Base-by-base conservation (phyloP, 2,113 vertebrate genomes). In the Buteo buteo region DNA sequence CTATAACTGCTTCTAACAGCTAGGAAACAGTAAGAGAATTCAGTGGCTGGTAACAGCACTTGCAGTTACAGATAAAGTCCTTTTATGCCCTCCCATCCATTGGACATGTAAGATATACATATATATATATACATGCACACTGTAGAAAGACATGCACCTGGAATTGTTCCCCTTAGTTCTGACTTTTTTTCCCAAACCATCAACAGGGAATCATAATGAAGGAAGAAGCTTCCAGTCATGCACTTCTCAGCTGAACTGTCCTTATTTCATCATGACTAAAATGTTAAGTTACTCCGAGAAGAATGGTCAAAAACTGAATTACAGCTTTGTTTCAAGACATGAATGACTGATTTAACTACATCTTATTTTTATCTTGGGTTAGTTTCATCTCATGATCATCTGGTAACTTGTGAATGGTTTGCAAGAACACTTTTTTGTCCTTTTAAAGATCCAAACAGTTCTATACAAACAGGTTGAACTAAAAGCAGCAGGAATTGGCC, bases 21-120 rank as follows among this genome's bases (percentile, higher is more conserved):
- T 77, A 91, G 88, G 91, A 95, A 94, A 87, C 69, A 86, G 59
- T 66, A 59, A 74, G 91, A 92, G 61, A 87, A 89, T 91, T 92
- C 78, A 94, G 73, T 83, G 83, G 70, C 82, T 88, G 93, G 50
- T 61, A 42, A 42, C 6, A 83, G 79, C 65, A 78, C 61, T 77
- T 94, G 59, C n/a, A 79, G 54, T 83, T 83, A 95, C 49, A 94
- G 78, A 40, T 44, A 74, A 91, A 87, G 65, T 52, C 57, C 50
- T 88, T 72, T 74, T 38, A 79, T 59, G 79, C 92, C 94, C 93
- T 94, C 90, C 86, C 89, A 79, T 90, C 79, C 92, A 79, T 2
- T 70, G 70, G 76, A 82, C 42, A 69, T 28, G 21, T 78, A 65
- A 64, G 36, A 72, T 49, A 89, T 1, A 82, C 36, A 85, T 6